phyloP scores from a whole-genome alignment of 1,140 invertebrate genomes.

The Diploscapter pachys region DNA sequence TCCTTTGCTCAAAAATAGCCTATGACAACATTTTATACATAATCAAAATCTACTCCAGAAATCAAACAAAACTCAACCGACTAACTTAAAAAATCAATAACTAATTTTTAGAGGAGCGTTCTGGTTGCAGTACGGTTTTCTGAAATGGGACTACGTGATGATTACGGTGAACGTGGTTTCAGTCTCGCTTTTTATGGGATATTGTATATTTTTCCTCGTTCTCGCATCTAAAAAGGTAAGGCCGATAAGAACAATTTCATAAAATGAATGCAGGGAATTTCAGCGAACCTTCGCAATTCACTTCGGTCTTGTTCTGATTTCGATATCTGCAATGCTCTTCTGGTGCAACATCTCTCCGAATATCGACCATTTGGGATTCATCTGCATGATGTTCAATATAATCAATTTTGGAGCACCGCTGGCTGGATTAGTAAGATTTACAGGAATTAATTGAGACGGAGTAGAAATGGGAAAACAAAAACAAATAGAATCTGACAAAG shows the following conservation, averaged over 20 bases:
- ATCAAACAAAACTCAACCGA: too few species aligned
- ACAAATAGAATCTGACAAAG: neutral
- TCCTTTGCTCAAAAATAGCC: too few species aligned
- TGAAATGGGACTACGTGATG: constrained; percentile 53
- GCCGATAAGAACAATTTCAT: neutral
- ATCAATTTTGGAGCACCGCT: constrained; percentile 56
- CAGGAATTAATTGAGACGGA: neutral
- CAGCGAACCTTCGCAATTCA: constrained; percentile 21
- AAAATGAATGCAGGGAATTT: neutral
- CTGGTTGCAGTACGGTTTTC: constrained; percentile 55
- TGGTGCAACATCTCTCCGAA: constrained; percentile 19
- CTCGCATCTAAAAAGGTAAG: constrained; percentile 43
- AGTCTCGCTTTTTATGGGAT: constrained; percentile 44
- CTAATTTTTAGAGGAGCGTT: constrained; percentile 46
- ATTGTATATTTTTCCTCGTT: constrained; percentile 48
- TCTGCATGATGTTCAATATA: constrained; percentile 59
- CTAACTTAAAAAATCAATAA: too few species aligned
- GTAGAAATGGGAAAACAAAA: neutral
- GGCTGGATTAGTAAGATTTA: constrained; percentile 48
- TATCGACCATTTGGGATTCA: constrained; percentile 34
- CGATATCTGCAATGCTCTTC: constrained; percentile 19
- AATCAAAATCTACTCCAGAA: too few species aligned
- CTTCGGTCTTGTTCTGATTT: constrained; percentile 12
- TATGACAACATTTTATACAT: too few species aligned
- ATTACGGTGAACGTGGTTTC: constrained; percentile 53